Base-by-base conservation (phyloP, 2,113 vertebrate genomes). In the Phasianus colchicus region DNA sequence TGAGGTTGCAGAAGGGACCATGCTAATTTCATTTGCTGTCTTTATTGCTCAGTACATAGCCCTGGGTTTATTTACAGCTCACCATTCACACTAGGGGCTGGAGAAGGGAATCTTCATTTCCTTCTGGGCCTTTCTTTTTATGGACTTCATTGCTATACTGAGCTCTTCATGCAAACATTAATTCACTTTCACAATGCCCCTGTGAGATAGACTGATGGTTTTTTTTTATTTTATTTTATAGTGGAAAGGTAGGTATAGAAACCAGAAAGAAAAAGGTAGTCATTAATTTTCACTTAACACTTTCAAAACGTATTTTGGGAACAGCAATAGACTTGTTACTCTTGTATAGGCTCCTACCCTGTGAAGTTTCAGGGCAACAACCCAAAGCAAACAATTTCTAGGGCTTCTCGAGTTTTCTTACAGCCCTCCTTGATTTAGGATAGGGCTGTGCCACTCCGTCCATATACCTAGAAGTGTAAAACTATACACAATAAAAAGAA, bases 221-320 rank as follows among this genome's bases (percentile, higher is more conserved):
- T 40, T 40, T 12, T 40, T 40, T 43, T 43, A 43, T 29, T 54
- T 30, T 29, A 25, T 88, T 92, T 88, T 38, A 50, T 1, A 5
- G 79, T 32, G 11, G 36, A 80, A 67, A 67, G 21, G 42, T 67
- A 83, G 67, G 71, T 54, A 34, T 42, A 89, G 42, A 29, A 66
- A 92, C 83, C 76, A 27, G 58, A 89, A 89, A 76, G 72, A 74
- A 60, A 74, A 72, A 95, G 95, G 57, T 61, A 87, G 38, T 34
- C 24, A 74, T 95, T 93, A 88, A 83, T 91, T 96, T 91, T 93
- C 88, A n/a, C 64, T 90, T 77, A 77, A 71, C 58, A 20, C 42
- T 78, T 85, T 67, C 64, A 74, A 77, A 94, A 54, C 5, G 40
- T 50, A 22, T 13, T 70, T 88, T 58, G 63, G 70, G 63, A 76